Conservation (phyloP, 1,140 invertebrate species). For the Colletes gigas region DNA sequence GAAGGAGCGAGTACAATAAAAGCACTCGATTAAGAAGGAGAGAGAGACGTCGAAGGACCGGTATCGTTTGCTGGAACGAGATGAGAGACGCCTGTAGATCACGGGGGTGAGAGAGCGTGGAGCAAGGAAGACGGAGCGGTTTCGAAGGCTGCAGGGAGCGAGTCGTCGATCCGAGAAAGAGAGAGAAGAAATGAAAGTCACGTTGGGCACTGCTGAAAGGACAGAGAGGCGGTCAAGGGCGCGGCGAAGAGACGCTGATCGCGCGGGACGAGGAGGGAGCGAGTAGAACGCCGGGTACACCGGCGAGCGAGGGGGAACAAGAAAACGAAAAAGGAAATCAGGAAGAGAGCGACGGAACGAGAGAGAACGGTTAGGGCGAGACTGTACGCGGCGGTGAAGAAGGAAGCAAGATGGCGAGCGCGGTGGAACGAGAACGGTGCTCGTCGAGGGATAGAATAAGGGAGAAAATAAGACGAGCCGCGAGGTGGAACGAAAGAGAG, state of each 20-base stretch:
- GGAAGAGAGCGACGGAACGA: background rate
- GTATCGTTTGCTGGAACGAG: conserved; percentile 12
- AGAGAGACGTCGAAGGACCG: conserved; percentile 18
- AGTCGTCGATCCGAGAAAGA: conserved; percentile 30
- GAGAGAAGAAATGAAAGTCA: conserved; percentile 44
- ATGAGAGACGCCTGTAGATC: conserved; percentile 40
- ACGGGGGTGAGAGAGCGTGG: conserved; percentile 9
- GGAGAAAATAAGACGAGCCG: conserved; percentile 1
- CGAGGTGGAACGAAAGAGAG: conserved; percentile 26
- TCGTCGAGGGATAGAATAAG: conserved; percentile 13
- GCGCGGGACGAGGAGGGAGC: background rate
- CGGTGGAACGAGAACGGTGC: background rate
- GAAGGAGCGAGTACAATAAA: conserved; percentile 59
- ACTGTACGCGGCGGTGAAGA: conserved; percentile 5
- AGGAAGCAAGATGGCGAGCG: background rate
- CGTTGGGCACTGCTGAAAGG: conserved; percentile 13
- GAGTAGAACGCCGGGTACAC: background rate
- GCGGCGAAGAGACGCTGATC: conserved; percentile 19
- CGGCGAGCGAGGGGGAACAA: background rate
- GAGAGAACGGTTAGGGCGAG: background rate
- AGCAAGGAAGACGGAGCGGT: conserved; percentile 33
- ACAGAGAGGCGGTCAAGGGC: conserved; percentile 40
- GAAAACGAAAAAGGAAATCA: conserved; percentile 4
- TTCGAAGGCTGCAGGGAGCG: conserved; percentile 31
- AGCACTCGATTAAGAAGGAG: conserved; percentile 36